These are phyloP conservation scores for Macroteleia sp. DNA, from an alignment of 2,888 invertebrate genomes.

Conservation along the genomic window DNA sequence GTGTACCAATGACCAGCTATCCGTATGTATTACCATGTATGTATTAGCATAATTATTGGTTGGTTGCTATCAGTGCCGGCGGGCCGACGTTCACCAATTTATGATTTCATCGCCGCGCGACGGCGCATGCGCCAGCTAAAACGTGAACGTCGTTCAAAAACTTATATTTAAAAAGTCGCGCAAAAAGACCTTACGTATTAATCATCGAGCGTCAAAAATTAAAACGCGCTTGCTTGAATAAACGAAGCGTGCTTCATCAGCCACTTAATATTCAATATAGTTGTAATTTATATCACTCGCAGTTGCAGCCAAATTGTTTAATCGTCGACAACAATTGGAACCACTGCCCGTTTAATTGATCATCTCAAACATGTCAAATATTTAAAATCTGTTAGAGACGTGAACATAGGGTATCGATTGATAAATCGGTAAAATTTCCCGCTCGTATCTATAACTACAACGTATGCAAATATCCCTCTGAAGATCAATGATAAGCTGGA, in stretches of 20 bases:
- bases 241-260: too few species aligned
- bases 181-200: constrained; percentile 46
- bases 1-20: constrained; percentile 76
- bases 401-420: constrained; percentile 32
- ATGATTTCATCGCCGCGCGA: constrained; percentile 79
- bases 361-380: too few species aligned
- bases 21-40: constrained; percentile 77
- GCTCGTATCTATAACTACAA: constrained; percentile 42
- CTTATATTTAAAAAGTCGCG: constrained; percentile 28
- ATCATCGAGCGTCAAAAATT: constrained; percentile 44
- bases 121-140: constrained; percentile 55
- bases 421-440: constrained; percentile 50
- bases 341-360: too few species aligned
- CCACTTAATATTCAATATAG: too few species aligned
- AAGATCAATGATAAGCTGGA: constrained; percentile 50
- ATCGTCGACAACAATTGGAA: too few species aligned
- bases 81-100: constrained; percentile 79
- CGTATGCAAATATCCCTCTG: constrained; percentile 21
- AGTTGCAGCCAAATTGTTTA: too few species aligned
- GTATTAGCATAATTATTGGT: constrained; percentile 82
- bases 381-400: too few species aligned
- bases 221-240: constrained; percentile 22
- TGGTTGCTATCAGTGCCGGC: constrained; percentile 80
- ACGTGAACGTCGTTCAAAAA: constrained; percentile 5
- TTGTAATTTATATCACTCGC: too few species aligned